A percentile compares a stretch with the other conserved stretches of the same genome.
Conservation (phyloP, 2,797 vertebrate species). For the Syndactyla subalaris region DNA sequence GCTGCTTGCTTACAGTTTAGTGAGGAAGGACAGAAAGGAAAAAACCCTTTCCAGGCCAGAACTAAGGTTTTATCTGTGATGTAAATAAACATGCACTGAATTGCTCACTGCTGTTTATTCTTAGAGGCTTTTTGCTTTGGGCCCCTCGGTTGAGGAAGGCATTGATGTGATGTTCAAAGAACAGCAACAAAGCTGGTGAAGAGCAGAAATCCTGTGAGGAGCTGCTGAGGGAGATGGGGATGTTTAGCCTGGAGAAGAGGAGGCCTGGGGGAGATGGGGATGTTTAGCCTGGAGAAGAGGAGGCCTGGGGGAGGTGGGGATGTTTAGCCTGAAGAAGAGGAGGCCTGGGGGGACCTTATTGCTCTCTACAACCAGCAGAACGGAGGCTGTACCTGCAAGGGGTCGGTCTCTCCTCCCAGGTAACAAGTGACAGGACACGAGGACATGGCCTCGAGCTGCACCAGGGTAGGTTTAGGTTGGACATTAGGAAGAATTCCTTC, state of each 20-base stretch:
- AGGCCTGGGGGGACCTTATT: not conserved
- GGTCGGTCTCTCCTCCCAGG: not conserved
- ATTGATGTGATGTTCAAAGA: not conserved
- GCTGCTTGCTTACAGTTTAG: not conserved
- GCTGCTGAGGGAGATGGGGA: not conserved
- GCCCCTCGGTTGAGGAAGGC: not conserved
- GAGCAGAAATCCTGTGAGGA: not conserved
- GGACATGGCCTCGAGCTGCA: not conserved
- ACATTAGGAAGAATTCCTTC: too few relatives aligned
- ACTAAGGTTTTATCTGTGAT: not conserved
- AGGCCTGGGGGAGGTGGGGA: not conserved
- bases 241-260: too few relatives aligned
- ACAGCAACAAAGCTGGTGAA: not conserved
- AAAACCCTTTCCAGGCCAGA: not conserved
- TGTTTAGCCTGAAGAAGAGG: too few relatives aligned
- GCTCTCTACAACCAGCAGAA: not conserved
- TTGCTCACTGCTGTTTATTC: not conserved
- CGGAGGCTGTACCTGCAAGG: not conserved
- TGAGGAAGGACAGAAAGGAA: not conserved
- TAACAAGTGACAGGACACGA: not conserved
- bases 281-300: not conserved
- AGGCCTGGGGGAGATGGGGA: not conserved
- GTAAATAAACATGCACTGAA: not conserved
- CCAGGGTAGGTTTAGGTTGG: not conserved
- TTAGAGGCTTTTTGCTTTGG: not conserved